Evolutionary conservation across 2,888 invertebrate genomes (phyloP).

Genomic region (Terebella lapidaria): DNA sequence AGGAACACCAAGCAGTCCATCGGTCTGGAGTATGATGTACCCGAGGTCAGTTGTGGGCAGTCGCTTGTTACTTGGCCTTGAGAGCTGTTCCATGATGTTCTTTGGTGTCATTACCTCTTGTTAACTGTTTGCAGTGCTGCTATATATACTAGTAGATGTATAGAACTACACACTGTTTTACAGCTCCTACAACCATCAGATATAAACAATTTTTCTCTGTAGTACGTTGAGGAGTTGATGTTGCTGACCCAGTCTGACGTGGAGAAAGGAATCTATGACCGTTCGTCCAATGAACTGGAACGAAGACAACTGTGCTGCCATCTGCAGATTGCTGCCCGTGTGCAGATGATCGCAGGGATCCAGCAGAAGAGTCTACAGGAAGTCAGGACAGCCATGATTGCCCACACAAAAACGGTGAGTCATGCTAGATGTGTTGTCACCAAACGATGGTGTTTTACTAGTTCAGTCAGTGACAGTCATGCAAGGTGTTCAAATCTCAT

Average conservation of each 20-base stretch:
- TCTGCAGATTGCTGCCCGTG: constrained; percentile 12
- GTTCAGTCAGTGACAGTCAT: too few relatives aligned
- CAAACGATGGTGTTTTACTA: neutral
- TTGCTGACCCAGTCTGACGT: constrained; percentile 12
- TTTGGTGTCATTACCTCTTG: too few relatives aligned
- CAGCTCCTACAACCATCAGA: too few relatives aligned
- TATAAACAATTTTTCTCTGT: too few relatives aligned
- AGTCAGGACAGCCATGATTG: constrained; percentile 11
- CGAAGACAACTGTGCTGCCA: constrained; percentile 15
- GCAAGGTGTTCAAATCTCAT: too few relatives aligned
- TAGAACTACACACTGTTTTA: too few relatives aligned
- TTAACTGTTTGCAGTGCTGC: too few relatives aligned
- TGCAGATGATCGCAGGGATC: constrained; percentile 6
- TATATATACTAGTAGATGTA: too few relatives aligned
- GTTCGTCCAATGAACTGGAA: constrained; percentile 5
- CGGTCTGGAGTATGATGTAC: constrained; percentile 11
- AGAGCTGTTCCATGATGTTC: too few relatives aligned
- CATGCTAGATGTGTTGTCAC: neutral
- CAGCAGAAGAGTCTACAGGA: constrained; percentile 15
- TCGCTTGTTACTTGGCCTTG: too few relatives aligned
- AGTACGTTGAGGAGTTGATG: constrained; percentile 16
- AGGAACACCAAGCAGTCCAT: constrained; percentile 12
- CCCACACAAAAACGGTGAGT: constrained; percentile 6
- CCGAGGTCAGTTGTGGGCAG: constrained; percentile 10
- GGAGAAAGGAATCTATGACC: constrained; percentile 13